Evolutionary conservation across 2,888 invertebrate genomes (phyloP), one percentile per base, ranked within the genome.

Genomic region (Rhagium mordax): DNA sequence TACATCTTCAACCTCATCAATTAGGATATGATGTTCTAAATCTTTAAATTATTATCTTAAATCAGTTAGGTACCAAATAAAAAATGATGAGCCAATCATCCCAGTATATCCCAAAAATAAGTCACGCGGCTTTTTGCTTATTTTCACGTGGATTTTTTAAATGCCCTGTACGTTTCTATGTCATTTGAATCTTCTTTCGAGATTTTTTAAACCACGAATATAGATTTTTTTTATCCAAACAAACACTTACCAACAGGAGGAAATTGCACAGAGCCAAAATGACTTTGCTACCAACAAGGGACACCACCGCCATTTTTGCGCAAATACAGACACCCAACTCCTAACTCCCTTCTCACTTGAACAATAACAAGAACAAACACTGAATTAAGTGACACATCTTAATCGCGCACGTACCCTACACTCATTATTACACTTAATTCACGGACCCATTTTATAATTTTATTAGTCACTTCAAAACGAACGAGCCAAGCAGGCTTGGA

Each of bases 191-290:
- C n/a, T n/a, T n/a, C n/a, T n/a, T n/a, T n/a, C n/a, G n/a, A n/a
- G n/a, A n/a, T n/a, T n/a, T n/a, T n/a, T n/a, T n/a, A n/a, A n/a
- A n/a, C n/a, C n/a, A n/a, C n/a, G n/a, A n/a, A n/a, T n/a, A n/a
- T 41, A 4, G 4, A n/a, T n/a, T n/a, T 41, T n/a, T 41, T 41
- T 41, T 0, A 3, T 41, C n/a, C 4, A 8, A 33, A 33, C 8
- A 13, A 41, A 41, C 41, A 90, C 91, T 91, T 88, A 92, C 92
- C 86, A 92, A 88, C 85, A 93, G 91, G 79, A 93, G 84, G 74
- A 92, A 91, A 86, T 94, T 94, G 82, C 91, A 92, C 84, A 90
- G 90, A 79, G 93, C 92, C 85, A 93, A 90, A 75, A 93, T 87
- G 77, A 91, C 89, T 89, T 92, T 93, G 70, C 92, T 91, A 86